Evolutionary conservation across 2,888 invertebrate genomes (phyloP), one percentile per base, ranked within the genome.

Genomic region (Aspidapion aeneum): DNA sequence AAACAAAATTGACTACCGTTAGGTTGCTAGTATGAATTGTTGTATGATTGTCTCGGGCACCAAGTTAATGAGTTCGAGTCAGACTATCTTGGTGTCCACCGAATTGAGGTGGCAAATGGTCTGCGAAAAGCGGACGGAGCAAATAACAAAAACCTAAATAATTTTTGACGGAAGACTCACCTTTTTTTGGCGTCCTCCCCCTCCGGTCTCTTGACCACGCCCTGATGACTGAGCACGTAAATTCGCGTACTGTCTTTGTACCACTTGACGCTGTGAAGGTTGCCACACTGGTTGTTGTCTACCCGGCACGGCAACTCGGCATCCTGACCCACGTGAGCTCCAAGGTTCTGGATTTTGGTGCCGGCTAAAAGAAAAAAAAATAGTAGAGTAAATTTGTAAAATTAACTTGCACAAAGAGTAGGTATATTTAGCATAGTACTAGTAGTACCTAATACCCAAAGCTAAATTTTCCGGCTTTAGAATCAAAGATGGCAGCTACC

Each of bases 211-310:
- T 87, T 86, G 67, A 90, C 85, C 21, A 84, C 83, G 1, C 86
- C 85, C 5, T 86, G 83, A 67, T 89, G 88, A 66, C 90, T 90
- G 82, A 88, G 90, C 71, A 91, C 90, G 80, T 90, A 91, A 63
- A 91, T 89, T 62, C 91, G 79, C 56, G 85, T 83, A 64, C 88
- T 86, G 1, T 87, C 89, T 70, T 89, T 86, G 81, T 91, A 91
- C 91, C 92, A 93, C 78, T 92, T 92, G 78, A 93, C 89, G 79
- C 89, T 90, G 82, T 93, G 92, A 75, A 92, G 86, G 68, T 87
- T 88, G 0, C 90, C 90, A 74, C 93, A 93, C 21, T 87, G 85
- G n/a, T 85, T 82, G 52, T 84, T 83, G 74, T 90, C 89, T 68
- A 91, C 86, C 18, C 86, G 83, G 75, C 92, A 92, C 1, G 88